Conservation (phyloP, 2,113 vertebrate species). For the Cyanistes caeruleus region DNA sequence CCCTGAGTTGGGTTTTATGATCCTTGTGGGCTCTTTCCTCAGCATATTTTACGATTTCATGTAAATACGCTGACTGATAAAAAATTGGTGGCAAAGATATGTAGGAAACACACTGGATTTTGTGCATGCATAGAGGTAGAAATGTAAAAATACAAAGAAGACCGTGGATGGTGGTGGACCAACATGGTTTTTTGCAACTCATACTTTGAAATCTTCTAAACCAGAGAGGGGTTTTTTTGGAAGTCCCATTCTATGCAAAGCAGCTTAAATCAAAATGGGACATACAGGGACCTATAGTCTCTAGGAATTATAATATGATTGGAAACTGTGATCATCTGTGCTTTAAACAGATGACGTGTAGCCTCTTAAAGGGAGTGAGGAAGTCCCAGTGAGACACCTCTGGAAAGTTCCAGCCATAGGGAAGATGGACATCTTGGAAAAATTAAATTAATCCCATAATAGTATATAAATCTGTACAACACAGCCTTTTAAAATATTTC, state of each 20-base stretch:
- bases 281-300: not conserved
- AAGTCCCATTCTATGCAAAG: not conserved
- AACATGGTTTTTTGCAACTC: not conserved
- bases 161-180: not conserved
- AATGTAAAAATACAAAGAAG: not conserved
- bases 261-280: not conserved
- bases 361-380: not conserved
- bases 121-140: not conserved
- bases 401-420: slow-evolving; percentile 52
- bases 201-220: not conserved
- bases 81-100: not conserved
- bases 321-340: not conserved
- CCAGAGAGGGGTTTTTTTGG: not conserved
- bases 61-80: not conserved
- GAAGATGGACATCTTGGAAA: slow-evolving; percentile 64
- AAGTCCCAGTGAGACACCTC: not conserved
- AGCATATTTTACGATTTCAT: not conserved
- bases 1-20: not conserved
- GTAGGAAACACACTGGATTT: not conserved
- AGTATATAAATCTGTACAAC: slow-evolving; percentile 64
- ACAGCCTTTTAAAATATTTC: slow-evolving; percentile 58
- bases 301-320: not conserved
- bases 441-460: slow-evolving; percentile 60
- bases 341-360: not conserved
- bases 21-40: not conserved